A percentile compares a stretch with the other conserved stretches of the same genome.
Conservation (phyloP, 2,113 vertebrate species). For the Aptenodytes forsteri region DNA sequence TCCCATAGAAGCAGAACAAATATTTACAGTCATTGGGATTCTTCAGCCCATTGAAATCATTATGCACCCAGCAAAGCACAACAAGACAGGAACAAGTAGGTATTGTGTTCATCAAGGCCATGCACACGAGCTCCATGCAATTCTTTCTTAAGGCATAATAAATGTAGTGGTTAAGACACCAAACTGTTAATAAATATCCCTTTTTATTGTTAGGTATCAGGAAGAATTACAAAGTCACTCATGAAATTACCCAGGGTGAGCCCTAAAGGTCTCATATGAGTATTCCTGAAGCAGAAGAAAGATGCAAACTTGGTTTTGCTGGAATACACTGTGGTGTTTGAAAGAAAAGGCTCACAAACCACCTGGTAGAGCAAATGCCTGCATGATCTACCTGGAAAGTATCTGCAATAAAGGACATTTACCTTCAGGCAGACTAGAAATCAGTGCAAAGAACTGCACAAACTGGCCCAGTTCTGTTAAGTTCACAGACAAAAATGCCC, state of each 20-base stretch:
- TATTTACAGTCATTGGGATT: neutral
- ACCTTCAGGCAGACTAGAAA: neutral
- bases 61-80: neutral
- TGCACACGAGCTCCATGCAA: accelerated
- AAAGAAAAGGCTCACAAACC: neutral
- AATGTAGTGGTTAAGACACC: neutral
- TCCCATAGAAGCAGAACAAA: neutral
- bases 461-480: neutral
- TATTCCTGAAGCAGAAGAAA: neutral
- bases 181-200: neutral
- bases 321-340: neutral
- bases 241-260: neutral
- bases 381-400: neutral
- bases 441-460: neutral
- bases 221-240: neutral
- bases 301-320: neutral
- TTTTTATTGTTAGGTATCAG: neutral
- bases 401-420: too few relatives aligned
- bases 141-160: neutral
- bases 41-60: neutral
- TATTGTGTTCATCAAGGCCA: neutral
- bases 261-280: neutral
- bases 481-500: neutral
- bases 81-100: neutral
- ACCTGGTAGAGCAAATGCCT: neutral